phyloP scores from a whole-genome alignment of 2,113 vertebrate genomes.

The Ursus arctos region DNA sequence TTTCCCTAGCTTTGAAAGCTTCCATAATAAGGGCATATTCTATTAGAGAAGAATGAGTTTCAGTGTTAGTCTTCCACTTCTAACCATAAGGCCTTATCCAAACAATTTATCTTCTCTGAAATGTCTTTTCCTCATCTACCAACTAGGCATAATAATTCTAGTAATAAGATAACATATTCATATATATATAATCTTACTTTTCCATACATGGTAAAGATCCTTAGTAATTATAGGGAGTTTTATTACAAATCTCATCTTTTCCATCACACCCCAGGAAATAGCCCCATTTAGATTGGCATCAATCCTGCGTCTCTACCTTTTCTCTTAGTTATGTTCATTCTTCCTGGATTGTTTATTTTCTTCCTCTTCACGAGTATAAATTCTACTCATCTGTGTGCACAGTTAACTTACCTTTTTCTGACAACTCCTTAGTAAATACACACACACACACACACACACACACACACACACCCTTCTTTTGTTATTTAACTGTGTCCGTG shows the following conservation, averaged over 20 bases:
- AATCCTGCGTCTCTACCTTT: not conserved
- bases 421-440: not conserved
- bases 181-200: not conserved
- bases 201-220: not conserved
- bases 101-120: not conserved
- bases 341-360: not conserved
- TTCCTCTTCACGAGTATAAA: not conserved
- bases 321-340: not conserved
- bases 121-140: not conserved
- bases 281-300: not conserved
- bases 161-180: not conserved
- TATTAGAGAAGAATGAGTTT: not conserved
- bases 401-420: not conserved
- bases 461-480: not conserved
- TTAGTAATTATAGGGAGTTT: not conserved
- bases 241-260: not conserved
- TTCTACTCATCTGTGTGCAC: not conserved
- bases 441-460: fast-evolving
- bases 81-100: not conserved
- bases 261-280: not conserved
- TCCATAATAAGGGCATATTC: not conserved
- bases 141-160: not conserved
- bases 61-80: not conserved
- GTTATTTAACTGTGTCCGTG: not conserved
- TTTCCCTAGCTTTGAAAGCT: not conserved